A percentile compares a stretch with the other conserved stretches of the same genome.
phyloP scores from a whole-genome alignment of 2,113 vertebrate species.

The Nipponia nippon region DNA sequence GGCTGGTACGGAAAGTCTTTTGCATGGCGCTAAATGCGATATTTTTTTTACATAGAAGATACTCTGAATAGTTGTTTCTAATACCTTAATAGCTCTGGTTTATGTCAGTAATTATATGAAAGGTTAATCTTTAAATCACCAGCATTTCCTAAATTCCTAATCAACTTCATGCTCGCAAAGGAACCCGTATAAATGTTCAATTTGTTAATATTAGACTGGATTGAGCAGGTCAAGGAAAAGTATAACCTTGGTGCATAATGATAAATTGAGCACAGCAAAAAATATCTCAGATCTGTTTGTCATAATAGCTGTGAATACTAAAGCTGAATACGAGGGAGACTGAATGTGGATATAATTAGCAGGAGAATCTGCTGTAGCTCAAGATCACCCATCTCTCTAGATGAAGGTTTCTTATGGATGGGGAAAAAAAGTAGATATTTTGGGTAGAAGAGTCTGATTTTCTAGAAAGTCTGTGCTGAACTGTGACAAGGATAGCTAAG shows the following conservation, averaged over 20 bases:
- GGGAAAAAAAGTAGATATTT: neutral
- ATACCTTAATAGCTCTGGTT: neutral
- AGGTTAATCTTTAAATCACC: conserved; percentile 61
- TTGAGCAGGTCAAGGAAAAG: conserved; percentile 27
- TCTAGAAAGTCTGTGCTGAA: neutral
- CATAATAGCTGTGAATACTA: neutral
- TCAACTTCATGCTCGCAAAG: conserved; percentile 21
- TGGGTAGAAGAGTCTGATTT: neutral
- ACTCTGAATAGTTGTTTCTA: conserved; percentile 2
- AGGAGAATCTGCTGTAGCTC: neutral
- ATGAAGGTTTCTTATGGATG: neutral
- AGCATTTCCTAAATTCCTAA: conserved; percentile 33
- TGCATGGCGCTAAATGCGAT: neutral
- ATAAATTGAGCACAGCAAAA: neutral
- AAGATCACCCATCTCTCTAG: neutral
- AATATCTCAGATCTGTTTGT: neutral
- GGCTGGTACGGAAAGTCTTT: neutral
- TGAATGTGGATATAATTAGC: neutral
- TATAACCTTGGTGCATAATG: neutral
- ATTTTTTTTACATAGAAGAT: neutral
- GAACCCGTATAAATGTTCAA: neutral
- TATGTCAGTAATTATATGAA: conserved; percentile 38
- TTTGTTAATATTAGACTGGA: conserved; percentile 18
- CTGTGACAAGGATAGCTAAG: too few species aligned
- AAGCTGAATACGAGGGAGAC: neutral